Percentiles rank a stretch among this genome's conserved stretches.
These are phyloP conservation scores for Amorpha juglandis DNA, from an alignment of 2,888 invertebrate genomes.

Conservation along the genomic window DNA sequence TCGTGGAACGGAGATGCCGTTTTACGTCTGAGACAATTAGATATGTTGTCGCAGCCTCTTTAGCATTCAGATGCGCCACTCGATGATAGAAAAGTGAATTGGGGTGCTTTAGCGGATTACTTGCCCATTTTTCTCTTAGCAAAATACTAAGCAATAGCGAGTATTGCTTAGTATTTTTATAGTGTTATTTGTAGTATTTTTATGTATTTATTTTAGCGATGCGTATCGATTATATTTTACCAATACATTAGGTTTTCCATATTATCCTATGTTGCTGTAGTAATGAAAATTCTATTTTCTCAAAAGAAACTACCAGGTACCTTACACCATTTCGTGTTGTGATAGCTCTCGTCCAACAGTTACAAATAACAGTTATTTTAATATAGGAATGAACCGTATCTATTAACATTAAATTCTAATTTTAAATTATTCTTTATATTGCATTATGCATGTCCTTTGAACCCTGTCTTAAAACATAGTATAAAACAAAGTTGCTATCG, in stretches of 20 bases:
- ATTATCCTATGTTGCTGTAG: background rate
- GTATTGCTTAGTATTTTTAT: background rate
- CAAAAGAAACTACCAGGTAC: too few relatives aligned
- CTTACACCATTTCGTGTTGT: too few relatives aligned
- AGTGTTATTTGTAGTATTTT: background rate
- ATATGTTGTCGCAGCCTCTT: constrained; percentile 65
- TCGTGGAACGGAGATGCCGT: constrained; percentile 53
- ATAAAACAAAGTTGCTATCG: too few relatives aligned
- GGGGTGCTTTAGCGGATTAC: background rate
- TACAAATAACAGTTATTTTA: too few relatives aligned
- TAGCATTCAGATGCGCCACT: constrained; percentile 58
- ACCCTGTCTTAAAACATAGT: too few relatives aligned
- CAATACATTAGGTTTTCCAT: background rate
- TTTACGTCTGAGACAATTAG: constrained; percentile 43
- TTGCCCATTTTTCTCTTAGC: background rate
- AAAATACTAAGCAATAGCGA: too few relatives aligned
- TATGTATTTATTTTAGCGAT: background rate
- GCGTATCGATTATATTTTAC: background rate
- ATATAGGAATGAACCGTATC: too few relatives aligned
- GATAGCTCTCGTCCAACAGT: too few relatives aligned
- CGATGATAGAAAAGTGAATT: constrained; percentile 34
- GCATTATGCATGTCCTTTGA: background rate
- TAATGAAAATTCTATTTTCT: too few relatives aligned
- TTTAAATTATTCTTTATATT: too few relatives aligned
- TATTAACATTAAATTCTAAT: too few relatives aligned